These are phyloP conservation scores for Nyctereutes procyonoides DNA, from an alignment of 2,113 vertebrate species.

Conservation along the genomic window DNA sequence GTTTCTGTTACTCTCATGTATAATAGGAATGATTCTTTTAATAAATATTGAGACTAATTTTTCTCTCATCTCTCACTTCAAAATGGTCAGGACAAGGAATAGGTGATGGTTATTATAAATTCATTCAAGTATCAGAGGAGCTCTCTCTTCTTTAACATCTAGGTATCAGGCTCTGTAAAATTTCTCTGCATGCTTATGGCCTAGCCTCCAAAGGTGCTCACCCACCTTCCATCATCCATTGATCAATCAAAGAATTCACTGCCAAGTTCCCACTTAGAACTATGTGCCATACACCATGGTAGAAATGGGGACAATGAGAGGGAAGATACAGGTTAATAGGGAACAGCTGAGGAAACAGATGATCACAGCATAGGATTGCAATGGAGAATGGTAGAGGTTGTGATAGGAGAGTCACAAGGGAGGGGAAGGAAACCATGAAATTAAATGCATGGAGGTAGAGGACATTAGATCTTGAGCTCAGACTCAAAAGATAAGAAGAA, in stretches of 20 bases:
- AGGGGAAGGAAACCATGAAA: background rate
- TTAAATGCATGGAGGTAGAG: background rate
- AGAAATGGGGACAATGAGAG: background rate
- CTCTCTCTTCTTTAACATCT: background rate
- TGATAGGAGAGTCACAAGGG: background rate
- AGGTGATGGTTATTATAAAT: background rate
- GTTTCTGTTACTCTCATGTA: background rate
- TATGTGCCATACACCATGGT: background rate
- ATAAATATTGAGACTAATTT: background rate
- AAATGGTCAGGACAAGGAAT: background rate
- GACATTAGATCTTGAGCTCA: background rate
- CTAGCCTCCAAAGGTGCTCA: fast-evolving
- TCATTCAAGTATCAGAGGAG: background rate
- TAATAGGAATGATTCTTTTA: background rate
- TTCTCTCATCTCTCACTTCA: slow-evolving; percentile 1
- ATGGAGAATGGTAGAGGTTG: background rate
- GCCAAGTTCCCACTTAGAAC: background rate
- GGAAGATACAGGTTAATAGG: background rate
- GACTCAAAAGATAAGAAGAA: background rate
- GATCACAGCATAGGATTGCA: background rate
- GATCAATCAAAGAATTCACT: background rate
- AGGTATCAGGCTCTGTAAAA: background rate
- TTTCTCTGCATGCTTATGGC: background rate
- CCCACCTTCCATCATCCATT: background rate
- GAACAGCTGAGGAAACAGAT: background rate